Evolutionary conservation across 2,797 vertebrate genomes (phyloP).

Genomic region (Muscicapa striata): DNA sequence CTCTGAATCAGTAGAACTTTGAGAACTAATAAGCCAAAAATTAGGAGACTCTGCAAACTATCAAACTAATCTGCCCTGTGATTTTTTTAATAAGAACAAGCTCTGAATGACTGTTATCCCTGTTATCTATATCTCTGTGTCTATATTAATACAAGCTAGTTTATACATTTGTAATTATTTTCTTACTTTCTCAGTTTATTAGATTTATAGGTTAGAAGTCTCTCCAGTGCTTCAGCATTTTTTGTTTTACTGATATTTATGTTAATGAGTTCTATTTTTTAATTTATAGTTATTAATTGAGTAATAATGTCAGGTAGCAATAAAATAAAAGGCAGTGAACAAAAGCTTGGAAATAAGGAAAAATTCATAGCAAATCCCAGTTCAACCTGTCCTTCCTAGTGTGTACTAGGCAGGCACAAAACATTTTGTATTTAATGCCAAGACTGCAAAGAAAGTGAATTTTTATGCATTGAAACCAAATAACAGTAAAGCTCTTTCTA

Average conservation of each 20-base stretch:
- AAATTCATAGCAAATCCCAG: not conserved
- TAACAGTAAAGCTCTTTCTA: not conserved
- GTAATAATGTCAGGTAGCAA: not conserved
- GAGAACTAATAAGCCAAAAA: slow-evolving; percentile 6
- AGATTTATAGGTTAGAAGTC: not conserved
- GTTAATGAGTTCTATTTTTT: not conserved
- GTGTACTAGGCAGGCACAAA: not conserved
- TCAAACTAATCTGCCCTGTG: not conserved
- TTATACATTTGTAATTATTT: not conserved
- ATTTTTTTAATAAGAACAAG: not conserved
- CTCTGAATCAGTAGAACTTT: not conserved
- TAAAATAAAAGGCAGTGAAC: not conserved
- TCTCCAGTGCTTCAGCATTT: not conserved
- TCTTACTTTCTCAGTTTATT: not conserved
- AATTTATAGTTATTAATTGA: not conserved
- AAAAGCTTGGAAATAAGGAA: not conserved
- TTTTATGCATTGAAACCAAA: not conserved
- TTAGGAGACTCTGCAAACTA: not conserved
- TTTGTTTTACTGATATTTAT: not conserved
- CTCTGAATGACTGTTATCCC: not conserved
- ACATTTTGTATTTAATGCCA: not conserved
- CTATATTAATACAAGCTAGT: not conserved
- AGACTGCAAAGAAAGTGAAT: not conserved
- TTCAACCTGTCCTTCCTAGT: not conserved
- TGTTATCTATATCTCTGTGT: not conserved